Conservation (phyloP, 2,797 vertebrate genomes). For the Epinephelus malabaricus region DNA sequence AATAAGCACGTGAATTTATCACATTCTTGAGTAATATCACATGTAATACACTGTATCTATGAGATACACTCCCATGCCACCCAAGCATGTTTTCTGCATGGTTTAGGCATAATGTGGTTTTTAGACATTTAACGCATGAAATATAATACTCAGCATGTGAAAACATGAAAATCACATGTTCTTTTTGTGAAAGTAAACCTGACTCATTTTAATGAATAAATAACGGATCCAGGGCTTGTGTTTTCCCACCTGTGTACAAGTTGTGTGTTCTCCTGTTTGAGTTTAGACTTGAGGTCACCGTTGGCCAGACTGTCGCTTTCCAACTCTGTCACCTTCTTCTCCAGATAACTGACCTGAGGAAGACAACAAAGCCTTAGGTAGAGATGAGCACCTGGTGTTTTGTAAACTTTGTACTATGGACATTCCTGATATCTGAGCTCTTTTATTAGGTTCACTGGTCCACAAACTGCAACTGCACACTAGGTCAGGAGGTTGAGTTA, state of each 20-base stretch:
- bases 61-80: background rate
- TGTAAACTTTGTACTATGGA: background rate
- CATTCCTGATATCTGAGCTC: background rate
- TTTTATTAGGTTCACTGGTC: background rate
- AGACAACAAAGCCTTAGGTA: background rate
- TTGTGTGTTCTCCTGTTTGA: conserved; percentile 96
- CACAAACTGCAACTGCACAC: background rate
- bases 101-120: background rate
- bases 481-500: background rate
- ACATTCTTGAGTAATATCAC: no score
- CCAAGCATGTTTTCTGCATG: background rate
- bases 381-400: background rate
- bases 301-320: conserved; percentile 93
- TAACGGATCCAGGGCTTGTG: background rate
- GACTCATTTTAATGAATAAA: background rate
- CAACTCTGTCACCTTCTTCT: conserved; percentile 96
- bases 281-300: conserved; percentile 93
- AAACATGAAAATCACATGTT: background rate
- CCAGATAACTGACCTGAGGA: conserved; percentile 90
- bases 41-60: background rate
- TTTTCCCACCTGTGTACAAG: conserved; percentile 93
- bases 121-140: background rate
- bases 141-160: background rate
- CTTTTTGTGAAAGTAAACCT: background rate
- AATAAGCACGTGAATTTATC: background rate